Percentiles rank a stretch among this genome's conserved stretches.
Conservation (phyloP, 2,113 vertebrate genomes). For the Microcebus ravelobensis region DNA sequence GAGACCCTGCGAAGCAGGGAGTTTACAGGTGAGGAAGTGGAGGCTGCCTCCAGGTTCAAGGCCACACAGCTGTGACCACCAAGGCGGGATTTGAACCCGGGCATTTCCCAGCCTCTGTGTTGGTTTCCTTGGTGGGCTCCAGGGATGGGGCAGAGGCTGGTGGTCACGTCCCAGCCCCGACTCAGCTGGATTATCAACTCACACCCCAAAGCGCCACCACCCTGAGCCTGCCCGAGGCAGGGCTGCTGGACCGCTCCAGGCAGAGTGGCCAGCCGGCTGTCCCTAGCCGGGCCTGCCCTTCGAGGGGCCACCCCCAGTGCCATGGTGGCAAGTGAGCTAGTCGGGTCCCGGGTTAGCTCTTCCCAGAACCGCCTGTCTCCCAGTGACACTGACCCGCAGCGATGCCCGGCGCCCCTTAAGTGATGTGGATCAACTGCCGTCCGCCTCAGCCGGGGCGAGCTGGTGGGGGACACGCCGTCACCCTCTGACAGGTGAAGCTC, state of each 20-base stretch:
- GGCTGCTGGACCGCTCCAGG: neutral
- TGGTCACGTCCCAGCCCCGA: neutral
- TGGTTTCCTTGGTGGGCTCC: neutral
- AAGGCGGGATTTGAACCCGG: neutral
- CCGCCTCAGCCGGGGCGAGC: neutral
- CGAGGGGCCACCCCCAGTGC: too few relatives aligned
- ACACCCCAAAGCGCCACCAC: neutral
- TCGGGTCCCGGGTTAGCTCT: accelerated
- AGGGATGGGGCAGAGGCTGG: neutral
- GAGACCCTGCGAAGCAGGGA: neutral
- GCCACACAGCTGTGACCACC: accelerated
- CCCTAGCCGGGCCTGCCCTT: too few relatives aligned
- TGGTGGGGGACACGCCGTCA: neutral
- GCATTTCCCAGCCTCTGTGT: neutral
- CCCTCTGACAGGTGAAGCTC: neutral
- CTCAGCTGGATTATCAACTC: neutral
- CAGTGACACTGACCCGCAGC: accelerated
- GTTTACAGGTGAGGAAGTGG: neutral
- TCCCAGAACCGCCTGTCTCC: accelerated
- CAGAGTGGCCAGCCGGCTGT: neutral
- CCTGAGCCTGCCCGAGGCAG: neutral
- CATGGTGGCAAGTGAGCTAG: neutral
- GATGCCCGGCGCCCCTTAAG: accelerated
- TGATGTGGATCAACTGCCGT: accelerated
- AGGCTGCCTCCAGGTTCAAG: neutral